These are phyloP conservation scores for Okapia johnstoni DNA, from an alignment of 2,113 vertebrate genomes.

Conservation along the genomic window DNA sequence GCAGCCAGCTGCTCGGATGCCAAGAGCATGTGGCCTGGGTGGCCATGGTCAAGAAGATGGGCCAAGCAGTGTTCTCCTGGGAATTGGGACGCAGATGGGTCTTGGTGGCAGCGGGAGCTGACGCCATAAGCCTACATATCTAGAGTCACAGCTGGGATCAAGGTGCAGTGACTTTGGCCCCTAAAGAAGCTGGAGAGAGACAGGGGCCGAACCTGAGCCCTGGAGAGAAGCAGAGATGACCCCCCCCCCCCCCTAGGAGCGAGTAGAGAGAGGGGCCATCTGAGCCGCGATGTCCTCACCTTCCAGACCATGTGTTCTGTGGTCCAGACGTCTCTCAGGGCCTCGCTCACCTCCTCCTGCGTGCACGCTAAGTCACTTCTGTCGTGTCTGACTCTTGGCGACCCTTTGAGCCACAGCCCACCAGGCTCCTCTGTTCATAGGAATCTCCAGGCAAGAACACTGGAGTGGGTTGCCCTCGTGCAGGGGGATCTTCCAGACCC, in stretches of 20 bases:
- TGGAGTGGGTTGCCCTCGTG: neutral
- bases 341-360: no score
- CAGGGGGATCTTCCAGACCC: neutral
- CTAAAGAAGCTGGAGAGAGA: neutral
- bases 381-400: neutral
- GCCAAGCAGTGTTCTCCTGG: neutral
- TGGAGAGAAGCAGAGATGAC: accelerated
- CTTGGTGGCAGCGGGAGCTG: neutral
- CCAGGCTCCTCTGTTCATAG: neutral
- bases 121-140: neutral
- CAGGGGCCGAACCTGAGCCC: accelerated
- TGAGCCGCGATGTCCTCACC: accelerated
- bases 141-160: no score
- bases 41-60: neutral
- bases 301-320: accelerated
- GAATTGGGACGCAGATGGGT: neutral
- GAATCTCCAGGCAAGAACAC: neutral
- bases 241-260: neutral
- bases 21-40: neutral
- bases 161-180: accelerated
- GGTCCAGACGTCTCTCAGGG: accelerated
- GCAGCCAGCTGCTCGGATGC: neutral
- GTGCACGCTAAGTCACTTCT: neutral
- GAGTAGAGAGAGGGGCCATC: neutral
- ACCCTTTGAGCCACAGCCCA: neutral